phyloP scores from a whole-genome alignment of 2,888 invertebrate species.

The Argyresthia goedartella region DNA sequence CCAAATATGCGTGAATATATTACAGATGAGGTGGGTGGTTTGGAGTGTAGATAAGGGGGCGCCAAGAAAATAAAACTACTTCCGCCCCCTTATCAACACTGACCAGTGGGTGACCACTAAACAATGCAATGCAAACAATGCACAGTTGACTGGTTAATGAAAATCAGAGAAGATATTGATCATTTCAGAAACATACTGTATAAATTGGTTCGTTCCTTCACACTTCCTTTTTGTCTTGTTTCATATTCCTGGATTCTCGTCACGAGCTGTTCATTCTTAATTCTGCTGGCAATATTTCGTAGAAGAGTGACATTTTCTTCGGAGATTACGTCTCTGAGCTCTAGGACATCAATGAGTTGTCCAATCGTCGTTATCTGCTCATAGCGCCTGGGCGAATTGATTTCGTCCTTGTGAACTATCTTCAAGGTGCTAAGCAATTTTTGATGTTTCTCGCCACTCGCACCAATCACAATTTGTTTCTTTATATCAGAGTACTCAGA shows the following conservation, averaged over 20 bases:
- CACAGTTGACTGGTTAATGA: no score
- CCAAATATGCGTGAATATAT: no score
- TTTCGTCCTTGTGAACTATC: conserved; percentile 36
- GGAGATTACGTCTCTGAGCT: conserved; percentile 43
- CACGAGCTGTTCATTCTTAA: conserved; percentile 25
- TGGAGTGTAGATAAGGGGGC: no score
- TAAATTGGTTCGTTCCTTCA: neutral
- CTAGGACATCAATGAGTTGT: conserved; percentile 40
- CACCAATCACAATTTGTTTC: conserved; percentile 28
- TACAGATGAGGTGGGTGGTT: no score
- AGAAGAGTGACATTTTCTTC: conserved; percentile 43
- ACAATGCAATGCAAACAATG: no score
- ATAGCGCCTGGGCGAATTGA: conserved; percentile 47
- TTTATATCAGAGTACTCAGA: conserved; percentile 33
- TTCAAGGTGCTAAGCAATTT: conserved; percentile 36
- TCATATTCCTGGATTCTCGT: conserved; percentile 36
- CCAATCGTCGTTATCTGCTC: conserved; percentile 41
- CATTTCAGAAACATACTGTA: neutral
- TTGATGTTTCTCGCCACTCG: conserved; percentile 32
- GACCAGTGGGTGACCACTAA: no score
- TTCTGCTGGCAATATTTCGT: conserved; percentile 34
- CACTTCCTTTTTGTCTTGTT: conserved; percentile 12
- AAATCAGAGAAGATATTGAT: no score
- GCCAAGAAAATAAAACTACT: no score
- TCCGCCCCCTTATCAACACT: no score